Base-by-base conservation (phyloP, 2,113 vertebrate genomes). In the Sinocyclocheilus anophthalmus region DNA sequence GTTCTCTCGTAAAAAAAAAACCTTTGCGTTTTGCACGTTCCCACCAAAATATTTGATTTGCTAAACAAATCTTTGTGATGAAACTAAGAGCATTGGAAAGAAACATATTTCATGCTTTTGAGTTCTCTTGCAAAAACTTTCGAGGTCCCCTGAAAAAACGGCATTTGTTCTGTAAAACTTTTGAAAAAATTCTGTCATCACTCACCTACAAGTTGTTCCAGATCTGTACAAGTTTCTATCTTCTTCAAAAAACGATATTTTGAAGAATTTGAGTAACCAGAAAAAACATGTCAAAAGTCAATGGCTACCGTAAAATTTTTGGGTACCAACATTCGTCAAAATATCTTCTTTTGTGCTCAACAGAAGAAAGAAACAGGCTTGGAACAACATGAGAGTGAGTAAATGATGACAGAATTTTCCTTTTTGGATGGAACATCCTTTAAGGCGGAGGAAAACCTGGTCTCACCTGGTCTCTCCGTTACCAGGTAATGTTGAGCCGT, bases 381-480 rank as follows among this genome's bases (percentile, higher is more conserved):
- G 55, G 6, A 59, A 22, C 57, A 59, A n/a, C 57, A n/a, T 59
- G 2, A 20, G 55, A 18, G 5, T 55, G 6, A 59, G 20, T 9
- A 59, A 59, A 59, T 22, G 18, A 7, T 57, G 57, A 59, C 6
- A 59, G 0, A 59, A 59, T 22, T 59, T 22, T 1, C 1, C 3
- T 59, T 22, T 59, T 59, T 59, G 22, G 57, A 3, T 59, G 57
- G 57, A 61, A 61, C 57, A 4, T 61, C 20, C 22, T 61, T 61
- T 61, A 61, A 73, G 70, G n/a, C n/a, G n/a, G 9, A 73, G 20
- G 18, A 13, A 73, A 22, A 18, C 65, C 65, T 3, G 16, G 2
- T 42, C 90, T 94, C 88, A 98, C 98, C 98, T 96, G 0, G 98
- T 99, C 87, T 99, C 98, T 87, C 98, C 98, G 48, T 97, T 98